Percentiles rank a stretch among this genome's conserved stretches.
Conservation (phyloP, 1,140 invertebrate species). For the Macrostomum lignano region DNA sequence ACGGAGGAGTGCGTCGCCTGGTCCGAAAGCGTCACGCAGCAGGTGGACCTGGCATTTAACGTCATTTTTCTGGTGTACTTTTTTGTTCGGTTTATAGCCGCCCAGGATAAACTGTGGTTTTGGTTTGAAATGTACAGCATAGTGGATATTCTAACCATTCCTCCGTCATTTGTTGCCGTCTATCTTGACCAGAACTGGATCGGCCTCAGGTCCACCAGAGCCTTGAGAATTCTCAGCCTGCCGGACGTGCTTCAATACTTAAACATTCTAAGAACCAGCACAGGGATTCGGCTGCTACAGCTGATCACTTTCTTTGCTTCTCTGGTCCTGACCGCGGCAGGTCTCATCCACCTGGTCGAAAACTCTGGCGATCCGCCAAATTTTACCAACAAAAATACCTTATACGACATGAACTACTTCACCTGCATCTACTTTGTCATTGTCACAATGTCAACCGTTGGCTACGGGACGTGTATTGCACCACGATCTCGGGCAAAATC, state of each 20-base stretch:
- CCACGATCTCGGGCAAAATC: slow-evolving; percentile 71
- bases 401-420: slow-evolving; percentile 90
- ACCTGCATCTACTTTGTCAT: slow-evolving; percentile 94
- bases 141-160: slow-evolving; percentile 3
- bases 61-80: slow-evolving; percentile 2
- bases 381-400: slow-evolving; percentile 62
- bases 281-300: slow-evolving; percentile 84
- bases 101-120: slow-evolving; percentile 1
- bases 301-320: slow-evolving; percentile 91
- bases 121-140: slow-evolving; percentile 2
- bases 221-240: slow-evolving; percentile 34
- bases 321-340: slow-evolving; percentile 77
- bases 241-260: slow-evolving; percentile 97
- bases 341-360: slow-evolving; percentile 87
- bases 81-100: slow-evolving; percentile 2
- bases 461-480: slow-evolving; percentile 89
- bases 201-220: slow-evolving; percentile 9
- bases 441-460: slow-evolving; percentile 94
- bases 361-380: slow-evolving; percentile 82
- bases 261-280: slow-evolving; percentile 92
- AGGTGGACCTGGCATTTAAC: slow-evolving; percentile 2
- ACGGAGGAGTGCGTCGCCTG: too few relatives aligned
- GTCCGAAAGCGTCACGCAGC: too few relatives aligned
- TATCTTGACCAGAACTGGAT: slow-evolving; percentile 1
- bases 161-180: neutral